These are phyloP conservation scores for Pelvicachromis taeniatus DNA, from an alignment of 2,113 vertebrate species.

Conservation along the genomic window DNA sequence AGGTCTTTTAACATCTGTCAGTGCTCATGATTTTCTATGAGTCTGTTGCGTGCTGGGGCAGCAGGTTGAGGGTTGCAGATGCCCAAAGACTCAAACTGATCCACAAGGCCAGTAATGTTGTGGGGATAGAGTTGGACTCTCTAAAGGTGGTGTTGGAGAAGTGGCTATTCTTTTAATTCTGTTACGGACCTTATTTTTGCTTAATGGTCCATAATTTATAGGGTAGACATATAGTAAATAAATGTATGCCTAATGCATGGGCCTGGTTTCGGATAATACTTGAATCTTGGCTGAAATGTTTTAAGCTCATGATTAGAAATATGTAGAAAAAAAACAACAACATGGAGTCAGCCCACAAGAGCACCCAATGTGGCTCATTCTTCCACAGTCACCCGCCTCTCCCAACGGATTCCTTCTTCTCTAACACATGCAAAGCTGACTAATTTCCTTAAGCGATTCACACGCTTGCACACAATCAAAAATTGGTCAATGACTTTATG, in stretches of 20 bases:
- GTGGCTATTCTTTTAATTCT: background rate
- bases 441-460: background rate
- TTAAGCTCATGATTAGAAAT: background rate
- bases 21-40: background rate
- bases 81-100: background rate
- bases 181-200: fast-evolving
- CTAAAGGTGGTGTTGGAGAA: background rate
- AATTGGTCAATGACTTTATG: background rate
- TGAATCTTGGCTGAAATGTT: background rate
- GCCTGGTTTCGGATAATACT: background rate
- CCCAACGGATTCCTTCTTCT: background rate
- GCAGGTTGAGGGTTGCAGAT: background rate
- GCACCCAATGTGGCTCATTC: background rate
- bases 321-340: fast-evolving
- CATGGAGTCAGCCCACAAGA: background rate
- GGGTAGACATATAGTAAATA: background rate
- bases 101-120: background rate
- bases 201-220: background rate
- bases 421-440: background rate
- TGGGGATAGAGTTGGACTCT: fast-evolving
- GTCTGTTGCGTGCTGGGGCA: background rate
- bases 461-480: background rate
- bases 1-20: background rate
- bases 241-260: background rate
- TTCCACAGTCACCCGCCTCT: background rate